These are phyloP conservation scores for Phthorimaea operculella DNA, from an alignment of 1,140 invertebrate genomes.

Conservation along the genomic window DNA sequence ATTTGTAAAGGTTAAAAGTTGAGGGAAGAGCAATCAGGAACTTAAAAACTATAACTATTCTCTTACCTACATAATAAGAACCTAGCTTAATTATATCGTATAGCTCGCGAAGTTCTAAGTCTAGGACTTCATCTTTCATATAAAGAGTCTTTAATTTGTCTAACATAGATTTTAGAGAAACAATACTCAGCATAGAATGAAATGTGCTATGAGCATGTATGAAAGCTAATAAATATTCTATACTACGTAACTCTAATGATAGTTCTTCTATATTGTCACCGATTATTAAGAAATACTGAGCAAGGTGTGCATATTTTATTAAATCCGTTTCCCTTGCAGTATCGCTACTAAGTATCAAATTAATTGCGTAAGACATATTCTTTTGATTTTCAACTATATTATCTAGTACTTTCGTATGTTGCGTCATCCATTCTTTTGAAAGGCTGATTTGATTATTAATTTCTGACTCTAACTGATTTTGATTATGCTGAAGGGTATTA, in stretches of 20 bases:
- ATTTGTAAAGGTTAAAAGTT: slow-evolving; percentile 13
- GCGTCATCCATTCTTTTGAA: slow-evolving; percentile 15
- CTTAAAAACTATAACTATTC: slow-evolving; percentile 18
- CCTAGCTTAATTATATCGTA: slow-evolving; percentile 21
- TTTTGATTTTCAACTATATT: slow-evolving; percentile 16
- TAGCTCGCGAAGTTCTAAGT: slow-evolving; percentile 17
- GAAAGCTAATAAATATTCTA: slow-evolving; percentile 1
- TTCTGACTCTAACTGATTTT: slow-evolving; percentile 13
- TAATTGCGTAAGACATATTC: slow-evolving; percentile 9
- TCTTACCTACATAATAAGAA: slow-evolving; percentile 15
- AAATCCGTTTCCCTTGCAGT: slow-evolving; percentile 7
- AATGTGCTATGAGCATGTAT: background rate
- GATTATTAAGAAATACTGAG: slow-evolving; percentile 1
- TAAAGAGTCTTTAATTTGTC: slow-evolving; percentile 12
- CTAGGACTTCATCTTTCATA: slow-evolving; percentile 12
- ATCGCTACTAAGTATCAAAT: slow-evolving; percentile 7
- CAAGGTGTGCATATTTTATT: slow-evolving; percentile 2
- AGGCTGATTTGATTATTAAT: slow-evolving; percentile 21
- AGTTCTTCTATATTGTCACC: background rate
- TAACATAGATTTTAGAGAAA: slow-evolving; percentile 3
- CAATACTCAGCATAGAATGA: background rate
- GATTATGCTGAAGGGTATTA: slow-evolving; percentile 12
- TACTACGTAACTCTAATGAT: background rate
- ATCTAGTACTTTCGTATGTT: slow-evolving; percentile 12
- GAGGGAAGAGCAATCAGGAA: slow-evolving; percentile 14